These are phyloP conservation scores for Numida meleagris DNA, from an alignment of 2,113 vertebrate genomes.

Conservation along the genomic window DNA sequence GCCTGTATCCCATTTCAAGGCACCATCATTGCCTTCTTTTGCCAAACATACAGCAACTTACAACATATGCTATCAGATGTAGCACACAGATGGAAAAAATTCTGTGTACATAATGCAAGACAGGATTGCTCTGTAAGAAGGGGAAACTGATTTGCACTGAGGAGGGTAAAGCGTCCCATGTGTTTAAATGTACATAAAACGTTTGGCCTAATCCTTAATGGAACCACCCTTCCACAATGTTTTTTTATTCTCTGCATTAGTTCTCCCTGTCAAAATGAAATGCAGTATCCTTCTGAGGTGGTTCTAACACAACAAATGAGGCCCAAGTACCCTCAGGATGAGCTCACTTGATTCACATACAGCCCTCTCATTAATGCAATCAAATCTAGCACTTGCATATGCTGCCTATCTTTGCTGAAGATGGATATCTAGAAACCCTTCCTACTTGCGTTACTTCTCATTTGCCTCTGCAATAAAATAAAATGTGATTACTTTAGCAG, in stretches of 20 bases:
- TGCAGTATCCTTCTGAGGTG: background rate
- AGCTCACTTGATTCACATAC: background rate
- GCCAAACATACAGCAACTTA: background rate
- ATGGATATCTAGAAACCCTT: background rate
- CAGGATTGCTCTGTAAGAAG: background rate
- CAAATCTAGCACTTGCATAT: background rate
- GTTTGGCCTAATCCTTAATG: background rate
- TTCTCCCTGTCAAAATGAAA: background rate
- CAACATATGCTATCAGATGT: background rate
- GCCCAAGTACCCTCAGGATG: background rate
- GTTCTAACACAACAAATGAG: background rate
- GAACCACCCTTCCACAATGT: background rate
- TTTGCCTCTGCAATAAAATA: background rate
- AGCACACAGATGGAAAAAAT: background rate
- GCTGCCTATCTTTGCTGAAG: background rate
- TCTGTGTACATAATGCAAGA: background rate
- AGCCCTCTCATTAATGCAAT: background rate
- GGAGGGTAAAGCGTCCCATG: background rate
- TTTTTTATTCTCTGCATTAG: background rate
- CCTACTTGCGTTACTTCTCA: background rate
- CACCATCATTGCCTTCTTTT: no score
- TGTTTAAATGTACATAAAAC: background rate
- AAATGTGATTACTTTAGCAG: constrained; percentile 27
- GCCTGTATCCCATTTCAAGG: no score
- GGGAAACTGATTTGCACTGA: background rate